Evolutionary conservation across 1,140 invertebrate genomes (phyloP).

Genomic region (Batillaria attramentaria): DNA sequence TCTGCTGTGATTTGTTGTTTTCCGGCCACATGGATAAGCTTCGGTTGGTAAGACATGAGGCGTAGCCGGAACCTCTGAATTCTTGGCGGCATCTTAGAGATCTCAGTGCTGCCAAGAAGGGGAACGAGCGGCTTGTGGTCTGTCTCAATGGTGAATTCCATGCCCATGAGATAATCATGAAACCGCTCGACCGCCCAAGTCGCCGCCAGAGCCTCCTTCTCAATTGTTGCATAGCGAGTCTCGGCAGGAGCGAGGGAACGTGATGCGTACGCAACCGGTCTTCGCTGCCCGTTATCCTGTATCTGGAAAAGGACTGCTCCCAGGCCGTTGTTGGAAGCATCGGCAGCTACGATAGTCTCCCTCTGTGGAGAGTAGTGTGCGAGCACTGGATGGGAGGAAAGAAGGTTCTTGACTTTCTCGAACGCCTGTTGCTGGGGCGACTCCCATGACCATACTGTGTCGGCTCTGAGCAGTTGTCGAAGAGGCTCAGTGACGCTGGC

Average conservation of each 20-base stretch:
- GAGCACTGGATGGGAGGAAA: slow-evolving; percentile 32
- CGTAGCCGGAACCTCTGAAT: slow-evolving; percentile 45
- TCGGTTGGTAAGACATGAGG: slow-evolving; percentile 35
- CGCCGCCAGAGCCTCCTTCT: slow-evolving; percentile 75
- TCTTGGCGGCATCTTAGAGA: slow-evolving; percentile 30
- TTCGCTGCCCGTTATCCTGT: slow-evolving; percentile 13
- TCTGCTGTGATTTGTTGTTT: slow-evolving; percentile 44
- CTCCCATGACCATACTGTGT: slow-evolving; percentile 36
- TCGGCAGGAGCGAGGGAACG: slow-evolving; percentile 50
- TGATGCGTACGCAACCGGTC: slow-evolving; percentile 46
- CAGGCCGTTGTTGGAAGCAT: slow-evolving; percentile 46
- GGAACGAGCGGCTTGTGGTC: slow-evolving; percentile 67
- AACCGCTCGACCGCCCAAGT: slow-evolving; percentile 74
- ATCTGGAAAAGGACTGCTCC: slow-evolving; percentile 43
- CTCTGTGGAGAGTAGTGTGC: slow-evolving; percentile 40
- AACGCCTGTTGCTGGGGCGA: slow-evolving; percentile 32
- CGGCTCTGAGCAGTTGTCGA: slow-evolving; percentile 32
- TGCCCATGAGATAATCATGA: slow-evolving; percentile 72
- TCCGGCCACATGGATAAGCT: slow-evolving; percentile 37
- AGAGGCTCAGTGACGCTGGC: slow-evolving; percentile 32
- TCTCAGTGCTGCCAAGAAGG: slow-evolving; percentile 36
- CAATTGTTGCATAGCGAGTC: slow-evolving; percentile 74
- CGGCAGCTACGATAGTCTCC: slow-evolving; percentile 37
- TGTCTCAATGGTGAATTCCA: slow-evolving; percentile 54
- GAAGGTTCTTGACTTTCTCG: slow-evolving; percentile 31